Percentiles rank a stretch among this genome's conserved stretches.
Evolutionary conservation across 2,797 vertebrate genomes (phyloP).

Genomic region (Manis crassicaudata): DNA sequence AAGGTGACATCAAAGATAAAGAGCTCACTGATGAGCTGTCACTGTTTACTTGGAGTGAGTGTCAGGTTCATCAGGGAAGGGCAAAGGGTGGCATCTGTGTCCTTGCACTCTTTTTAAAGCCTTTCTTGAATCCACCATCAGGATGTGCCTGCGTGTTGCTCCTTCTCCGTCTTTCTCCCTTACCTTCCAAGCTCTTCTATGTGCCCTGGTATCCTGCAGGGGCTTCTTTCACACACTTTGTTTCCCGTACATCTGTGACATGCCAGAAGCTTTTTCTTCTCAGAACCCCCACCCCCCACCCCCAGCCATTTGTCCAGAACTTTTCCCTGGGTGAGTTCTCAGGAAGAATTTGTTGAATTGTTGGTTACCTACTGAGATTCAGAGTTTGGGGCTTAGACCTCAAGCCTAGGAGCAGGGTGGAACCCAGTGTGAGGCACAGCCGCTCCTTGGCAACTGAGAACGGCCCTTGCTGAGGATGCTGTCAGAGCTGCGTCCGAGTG

Average conservation of each 20-base stretch:
- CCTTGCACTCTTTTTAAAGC: conserved; percentile 33
- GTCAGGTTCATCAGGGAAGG: conserved; percentile 44
- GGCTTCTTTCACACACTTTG: neutral
- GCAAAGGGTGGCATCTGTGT: neutral
- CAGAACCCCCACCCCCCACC: neutral
- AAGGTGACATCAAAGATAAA: conserved; percentile 46
- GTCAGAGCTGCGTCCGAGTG: neutral
- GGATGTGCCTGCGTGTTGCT: neutral
- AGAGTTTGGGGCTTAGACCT: neutral
- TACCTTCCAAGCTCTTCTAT: neutral
- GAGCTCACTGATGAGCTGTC: conserved; percentile 8
- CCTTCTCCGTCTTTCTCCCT: neutral
- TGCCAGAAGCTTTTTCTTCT: neutral
- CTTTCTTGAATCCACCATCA: neutral
- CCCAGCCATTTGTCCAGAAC: neutral
- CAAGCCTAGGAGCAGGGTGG: neutral
- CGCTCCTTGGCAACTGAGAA: neutral
- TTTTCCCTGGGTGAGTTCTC: neutral
- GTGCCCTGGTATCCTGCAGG: neutral
- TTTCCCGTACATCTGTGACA: neutral
- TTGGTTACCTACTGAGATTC: neutral
- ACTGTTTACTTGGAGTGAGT: conserved; percentile 43
- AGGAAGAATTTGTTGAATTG: neutral
- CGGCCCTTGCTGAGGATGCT: neutral
- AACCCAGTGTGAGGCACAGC: neutral